Evolutionary conservation across 2,797 vertebrate genomes (phyloP).

Genomic region (Bradypus variegatus): DNA sequence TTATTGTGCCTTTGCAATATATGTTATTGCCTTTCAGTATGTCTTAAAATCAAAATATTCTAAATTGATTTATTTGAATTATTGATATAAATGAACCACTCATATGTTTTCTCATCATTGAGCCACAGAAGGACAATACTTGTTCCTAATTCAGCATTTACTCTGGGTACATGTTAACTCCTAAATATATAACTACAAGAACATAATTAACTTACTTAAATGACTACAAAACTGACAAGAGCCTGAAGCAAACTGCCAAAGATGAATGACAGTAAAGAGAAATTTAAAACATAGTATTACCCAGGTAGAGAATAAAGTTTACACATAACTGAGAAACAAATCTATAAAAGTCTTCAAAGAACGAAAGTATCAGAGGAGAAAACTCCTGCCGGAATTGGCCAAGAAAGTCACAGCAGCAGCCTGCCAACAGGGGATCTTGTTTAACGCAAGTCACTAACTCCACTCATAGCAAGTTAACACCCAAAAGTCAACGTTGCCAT

Average conservation of each 20-base stretch:
- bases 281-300: slow-evolving; percentile 18
- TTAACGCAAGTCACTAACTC: slow-evolving; percentile 44
- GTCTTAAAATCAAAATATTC: slow-evolving; percentile 41
- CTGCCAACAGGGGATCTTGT: slow-evolving; percentile 38
- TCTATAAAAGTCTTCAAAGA: slow-evolving; percentile 19
- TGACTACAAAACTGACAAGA: slow-evolving; percentile 34
- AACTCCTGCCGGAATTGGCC: slow-evolving; percentile 18
- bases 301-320: slow-evolving; percentile 9
- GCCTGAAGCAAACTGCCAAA: slow-evolving; percentile 17
- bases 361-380: slow-evolving; percentile 38
- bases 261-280: slow-evolving; percentile 40
- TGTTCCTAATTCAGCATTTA: slow-evolving; percentile 16
- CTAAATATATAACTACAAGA: slow-evolving; percentile 39
- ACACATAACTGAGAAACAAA: slow-evolving; percentile 25
- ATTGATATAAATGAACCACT: slow-evolving; percentile 30
- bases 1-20: not conserved
- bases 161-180: slow-evolving; percentile 29
- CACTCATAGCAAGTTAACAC: slow-evolving; percentile 39
- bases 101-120: not conserved
- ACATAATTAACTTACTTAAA: slow-evolving; percentile 43
- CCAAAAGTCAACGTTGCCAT: slow-evolving; percentile 28
- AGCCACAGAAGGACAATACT: slow-evolving; percentile 13
- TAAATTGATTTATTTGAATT: slow-evolving; percentile 39
- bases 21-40: not conserved
- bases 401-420: slow-evolving; percentile 26